phyloP scores from a whole-genome alignment of 2,797 vertebrate genomes.

The Chloroceryle amazona region DNA sequence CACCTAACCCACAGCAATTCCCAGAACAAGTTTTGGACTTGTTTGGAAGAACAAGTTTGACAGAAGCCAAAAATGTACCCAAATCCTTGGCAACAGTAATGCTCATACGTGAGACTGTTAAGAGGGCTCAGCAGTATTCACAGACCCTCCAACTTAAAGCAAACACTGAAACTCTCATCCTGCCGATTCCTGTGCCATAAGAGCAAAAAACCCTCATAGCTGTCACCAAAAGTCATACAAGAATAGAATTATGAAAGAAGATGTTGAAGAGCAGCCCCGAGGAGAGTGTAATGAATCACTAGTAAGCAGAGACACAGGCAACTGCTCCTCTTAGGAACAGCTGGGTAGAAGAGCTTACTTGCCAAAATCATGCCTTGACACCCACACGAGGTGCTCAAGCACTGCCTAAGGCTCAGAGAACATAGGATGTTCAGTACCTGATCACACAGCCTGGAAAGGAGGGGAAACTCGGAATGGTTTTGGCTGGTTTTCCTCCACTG shows the following conservation, averaged over 20 bases:
- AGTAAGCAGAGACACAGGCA: not conserved
- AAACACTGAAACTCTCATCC: not conserved
- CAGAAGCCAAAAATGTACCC: not conserved
- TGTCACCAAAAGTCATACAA: not conserved
- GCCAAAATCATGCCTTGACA: not conserved
- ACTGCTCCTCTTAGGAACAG: not conserved
- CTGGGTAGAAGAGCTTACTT: not conserved
- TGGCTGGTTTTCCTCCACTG: not conserved
- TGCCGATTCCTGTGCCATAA: not conserved
- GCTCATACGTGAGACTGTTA: not conserved
- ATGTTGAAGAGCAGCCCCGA: not conserved
- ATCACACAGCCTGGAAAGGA: not conserved
- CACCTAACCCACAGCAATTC: not conserved
- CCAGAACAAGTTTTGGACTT: not conserved
- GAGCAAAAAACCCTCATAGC: not conserved
- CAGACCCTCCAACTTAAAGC: not conserved
- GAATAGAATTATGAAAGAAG: not conserved
- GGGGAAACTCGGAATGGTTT: not conserved
- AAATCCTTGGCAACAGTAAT: not conserved
- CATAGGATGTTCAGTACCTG: rapidly evolving
- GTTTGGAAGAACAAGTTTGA: not conserved
- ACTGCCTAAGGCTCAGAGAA: not conserved
- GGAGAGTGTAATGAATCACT: not conserved
- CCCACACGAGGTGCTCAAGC: not conserved
- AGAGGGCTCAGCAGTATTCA: not conserved